Evolutionary conservation across 92 coral and sea anemone genomes (phyloP).

Genomic region (Siderastrea siderea): DNA sequence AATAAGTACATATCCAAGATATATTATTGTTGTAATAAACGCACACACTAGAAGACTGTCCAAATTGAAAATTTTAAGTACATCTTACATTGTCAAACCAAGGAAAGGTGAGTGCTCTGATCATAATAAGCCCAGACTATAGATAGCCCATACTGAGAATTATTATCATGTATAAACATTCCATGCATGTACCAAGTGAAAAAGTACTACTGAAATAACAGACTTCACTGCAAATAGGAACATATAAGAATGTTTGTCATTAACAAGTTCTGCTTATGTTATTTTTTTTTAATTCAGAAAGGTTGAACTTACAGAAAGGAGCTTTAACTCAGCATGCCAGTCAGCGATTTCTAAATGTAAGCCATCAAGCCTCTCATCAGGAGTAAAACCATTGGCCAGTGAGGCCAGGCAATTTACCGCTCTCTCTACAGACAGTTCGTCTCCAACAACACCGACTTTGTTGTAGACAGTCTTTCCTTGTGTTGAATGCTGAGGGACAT

Average conservation of each 20-base stretch:
- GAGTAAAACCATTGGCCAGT: conserved; percentile 49
- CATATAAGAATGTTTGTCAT: no score
- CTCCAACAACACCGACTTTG: conserved; percentile 52
- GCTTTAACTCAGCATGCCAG: conserved; percentile 34
- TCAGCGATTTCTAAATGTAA: conserved; percentile 42
- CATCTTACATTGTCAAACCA: no score
- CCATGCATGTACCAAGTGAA: no score
- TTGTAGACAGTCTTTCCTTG: conserved; percentile 2
- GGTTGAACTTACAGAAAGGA: conserved; percentile 36
- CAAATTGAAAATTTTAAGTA: no score
- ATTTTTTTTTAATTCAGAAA: no score
- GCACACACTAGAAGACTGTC: no score
- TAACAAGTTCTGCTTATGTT: neutral
- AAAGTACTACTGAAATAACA: no score
- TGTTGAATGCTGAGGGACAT: conserved; percentile 38
- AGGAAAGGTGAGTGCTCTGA: no score
- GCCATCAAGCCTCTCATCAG: conserved; percentile 48
- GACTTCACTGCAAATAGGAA: no score
- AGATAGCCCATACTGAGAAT: no score
- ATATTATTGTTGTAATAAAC: neutral
- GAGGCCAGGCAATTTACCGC: conserved; percentile 44
- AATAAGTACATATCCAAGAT: neutral
- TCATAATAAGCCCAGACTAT: no score
- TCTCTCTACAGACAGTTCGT: conserved; percentile 58
- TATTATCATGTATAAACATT: no score